Conservation (phyloP, 2,888 invertebrate species). For the Yponomeuta malinellus region DNA sequence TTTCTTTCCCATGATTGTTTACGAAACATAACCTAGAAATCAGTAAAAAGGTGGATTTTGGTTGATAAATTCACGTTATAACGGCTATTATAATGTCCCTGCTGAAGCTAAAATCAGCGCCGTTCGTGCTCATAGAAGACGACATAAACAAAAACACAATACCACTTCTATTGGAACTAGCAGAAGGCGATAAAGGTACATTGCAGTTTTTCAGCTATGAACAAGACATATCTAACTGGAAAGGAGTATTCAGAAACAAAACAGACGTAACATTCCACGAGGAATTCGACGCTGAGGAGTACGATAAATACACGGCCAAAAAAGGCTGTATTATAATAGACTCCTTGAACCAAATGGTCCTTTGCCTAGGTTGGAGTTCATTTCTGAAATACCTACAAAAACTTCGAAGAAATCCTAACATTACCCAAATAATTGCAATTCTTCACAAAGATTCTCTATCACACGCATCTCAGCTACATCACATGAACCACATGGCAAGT, state of each 20-base stretch:
- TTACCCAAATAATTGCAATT: conserved; percentile 48
- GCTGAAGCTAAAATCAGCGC: conserved; percentile 48
- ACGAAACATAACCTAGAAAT: no score
- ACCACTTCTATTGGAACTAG: conserved; percentile 46
- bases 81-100: conserved; percentile 40
- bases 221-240: conserved; percentile 47
- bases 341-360: conserved; percentile 61
- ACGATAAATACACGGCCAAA: conserved; percentile 29
- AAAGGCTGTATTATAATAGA: conserved; percentile 52
- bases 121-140: conserved; percentile 55
- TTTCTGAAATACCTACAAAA: conserved; percentile 41
- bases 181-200: conserved; percentile 33
- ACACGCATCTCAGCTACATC: conserved; percentile 50
- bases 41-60: no score
- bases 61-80: no score
- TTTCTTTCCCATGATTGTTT: no score
- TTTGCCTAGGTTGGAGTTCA: conserved; percentile 51
- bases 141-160: conserved; percentile 48
- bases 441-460: conserved; percentile 69
- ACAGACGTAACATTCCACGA: conserved; percentile 36
- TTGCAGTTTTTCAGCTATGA: conserved; percentile 53
- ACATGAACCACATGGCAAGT: conserved; percentile 65
- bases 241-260: conserved; percentile 39
- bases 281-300: conserved; percentile 32
- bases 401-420: conserved; percentile 34